Evolutionary conservation across 1,140 invertebrate species (phyloP), one percentile per base, ranked within the genome.

Genomic region (Venustaconcha ellipsiformis): DNA sequence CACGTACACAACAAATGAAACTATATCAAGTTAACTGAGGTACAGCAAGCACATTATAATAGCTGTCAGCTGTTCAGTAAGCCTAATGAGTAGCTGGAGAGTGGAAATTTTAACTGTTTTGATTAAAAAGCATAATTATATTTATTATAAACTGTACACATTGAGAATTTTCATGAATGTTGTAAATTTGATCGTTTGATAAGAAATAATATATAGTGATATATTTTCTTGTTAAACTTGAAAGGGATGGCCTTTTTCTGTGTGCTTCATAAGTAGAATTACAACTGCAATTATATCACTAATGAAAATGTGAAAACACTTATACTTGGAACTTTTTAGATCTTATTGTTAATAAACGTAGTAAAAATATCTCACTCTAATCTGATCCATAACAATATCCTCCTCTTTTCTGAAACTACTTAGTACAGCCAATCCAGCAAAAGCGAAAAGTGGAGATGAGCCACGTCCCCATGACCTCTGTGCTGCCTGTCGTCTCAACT

Each of bases 401-500:
- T 72, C 75, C 20, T 68, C 69, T 8, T 78, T 62, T 12, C 60
- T 65, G 18, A 57, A 56, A 57, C 70, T 69, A 5, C 76, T 62
- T 48, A 70, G 64, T 17, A 82, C 57, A 2, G 67, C 70, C 14
- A 80, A 15, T 37, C 72, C 75, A 60, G 76, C 78, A 70, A 82
- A 82, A 18, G 75, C 72, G 20, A 82, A 80, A 30, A 80, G 37
- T 8, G 80, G 78, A n/a, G 55, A 23, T 3, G 37, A 56, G 12
- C 76, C 23, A 64, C 74, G 76, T 56, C 75, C 66, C 56, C 62
- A 70, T 66, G 66, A 65, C 62, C 57, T 65, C 58, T 26, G 62
- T 30, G 79, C 80, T n/a, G 82, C 80, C 60, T 65, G 70, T 20
- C 77, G 72, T 55, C 82, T 67, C 23, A 80, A 57, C 48, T 82